Conservation (phyloP, 2,888 invertebrate genomes). For the Athrips mouffetella region DNA sequence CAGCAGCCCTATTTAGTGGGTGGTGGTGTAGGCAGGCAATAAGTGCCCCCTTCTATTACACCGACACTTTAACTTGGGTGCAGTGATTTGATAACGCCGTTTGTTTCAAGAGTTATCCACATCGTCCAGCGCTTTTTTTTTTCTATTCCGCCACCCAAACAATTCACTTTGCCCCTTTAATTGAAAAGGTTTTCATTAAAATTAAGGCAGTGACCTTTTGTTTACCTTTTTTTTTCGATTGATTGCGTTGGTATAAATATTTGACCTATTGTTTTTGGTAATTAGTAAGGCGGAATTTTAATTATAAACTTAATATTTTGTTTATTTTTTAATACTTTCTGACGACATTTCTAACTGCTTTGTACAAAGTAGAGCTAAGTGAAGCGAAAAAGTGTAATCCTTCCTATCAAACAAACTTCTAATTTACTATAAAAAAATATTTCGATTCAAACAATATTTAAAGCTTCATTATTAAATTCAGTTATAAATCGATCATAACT, state of each 20-base stretch:
- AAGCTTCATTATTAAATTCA: no score
- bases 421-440: no score
- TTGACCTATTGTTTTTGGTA: no score
- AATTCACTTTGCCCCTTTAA: conserved; percentile 42
- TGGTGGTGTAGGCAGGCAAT: conserved; percentile 46
- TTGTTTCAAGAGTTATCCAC: conserved; percentile 68
- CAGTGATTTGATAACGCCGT: conserved; percentile 77
- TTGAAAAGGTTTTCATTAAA: conserved; percentile 44
- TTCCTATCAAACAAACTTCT: no score
- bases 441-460: no score
- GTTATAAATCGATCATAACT: no score
- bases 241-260: background rate
- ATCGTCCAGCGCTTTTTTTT: conserved; percentile 51
- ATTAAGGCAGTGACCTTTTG: conserved; percentile 10
- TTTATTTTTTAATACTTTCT: no score
- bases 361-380: no score
- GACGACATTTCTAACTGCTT: no score
- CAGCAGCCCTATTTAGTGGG: conserved; percentile 15
- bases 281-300: no score
- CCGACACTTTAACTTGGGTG: conserved; percentile 73
- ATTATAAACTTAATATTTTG: no score
- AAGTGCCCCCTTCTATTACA: conserved; percentile 73
- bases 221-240: background rate
- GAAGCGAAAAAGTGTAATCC: no score
- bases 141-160: conserved; percentile 4